Percentiles rank a stretch among this genome's conserved stretches.
These are phyloP conservation scores for Scrobipalpa atriplicella DNA, from an alignment of 2,888 invertebrate species.

Conservation along the genomic window DNA sequence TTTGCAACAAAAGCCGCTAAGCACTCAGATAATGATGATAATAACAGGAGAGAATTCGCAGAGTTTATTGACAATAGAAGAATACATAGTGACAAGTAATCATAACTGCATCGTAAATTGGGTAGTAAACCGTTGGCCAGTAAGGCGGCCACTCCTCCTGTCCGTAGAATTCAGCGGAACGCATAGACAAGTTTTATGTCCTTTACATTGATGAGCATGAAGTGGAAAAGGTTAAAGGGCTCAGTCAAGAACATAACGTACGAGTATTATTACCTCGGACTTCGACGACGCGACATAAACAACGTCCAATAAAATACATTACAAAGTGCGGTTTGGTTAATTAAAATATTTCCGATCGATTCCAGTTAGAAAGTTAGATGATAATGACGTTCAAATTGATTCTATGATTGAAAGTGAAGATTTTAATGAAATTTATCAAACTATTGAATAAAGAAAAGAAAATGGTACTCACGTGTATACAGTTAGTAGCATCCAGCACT, in stretches of 20 bases:
- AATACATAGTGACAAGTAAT: constrained; percentile 52
- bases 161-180: constrained; percentile 62
- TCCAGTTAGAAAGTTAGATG: constrained; percentile 19
- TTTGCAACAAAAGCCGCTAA: constrained; percentile 26
- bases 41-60: constrained; percentile 34
- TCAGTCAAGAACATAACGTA: constrained; percentile 35
- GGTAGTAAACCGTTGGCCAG: constrained; percentile 45
- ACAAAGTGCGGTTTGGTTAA: constrained; percentile 26
- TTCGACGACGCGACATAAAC: constrained; percentile 30
- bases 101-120: constrained; percentile 65
- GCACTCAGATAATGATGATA: constrained; percentile 45
- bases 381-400: background rate
- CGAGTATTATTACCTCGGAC: constrained; percentile 32
- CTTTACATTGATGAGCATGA: constrained; percentile 69
- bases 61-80: constrained; percentile 46
- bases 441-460: too few species aligned
- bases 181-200: constrained; percentile 65
- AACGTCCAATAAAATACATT: constrained; percentile 32
- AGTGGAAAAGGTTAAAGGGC: constrained; percentile 54
- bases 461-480: constrained; percentile 84
- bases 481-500: constrained; percentile 88
- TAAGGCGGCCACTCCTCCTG: constrained; percentile 49
- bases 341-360: constrained; percentile 22
- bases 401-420: background rate
- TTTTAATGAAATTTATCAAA: constrained; percentile 18